These are phyloP conservation scores for Zaprionus camerounensis DNA, from an alignment of 1,140 invertebrate species.

Conservation along the genomic window DNA sequence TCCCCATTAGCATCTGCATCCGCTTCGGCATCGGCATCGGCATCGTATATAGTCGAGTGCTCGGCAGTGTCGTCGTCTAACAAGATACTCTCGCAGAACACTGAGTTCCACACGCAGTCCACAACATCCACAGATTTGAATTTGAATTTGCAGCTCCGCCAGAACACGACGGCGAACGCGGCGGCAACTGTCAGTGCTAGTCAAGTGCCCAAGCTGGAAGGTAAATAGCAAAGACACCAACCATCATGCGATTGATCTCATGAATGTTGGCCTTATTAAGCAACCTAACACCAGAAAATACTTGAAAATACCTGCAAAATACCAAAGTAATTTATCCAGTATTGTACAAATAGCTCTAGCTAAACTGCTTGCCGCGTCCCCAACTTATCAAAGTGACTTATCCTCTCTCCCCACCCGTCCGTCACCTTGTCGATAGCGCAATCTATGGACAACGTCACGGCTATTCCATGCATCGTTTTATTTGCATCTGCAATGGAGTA, in stretches of 20 bases:
- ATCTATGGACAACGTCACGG: not conserved
- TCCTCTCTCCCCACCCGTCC: too few relatives aligned
- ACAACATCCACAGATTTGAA: slow-evolving; percentile 78
- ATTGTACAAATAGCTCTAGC: slow-evolving; percentile 2
- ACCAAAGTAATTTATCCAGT: not conserved
- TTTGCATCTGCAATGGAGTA: slow-evolving; percentile 11
- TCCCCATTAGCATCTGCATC: slow-evolving; percentile 29
- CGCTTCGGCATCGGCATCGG: slow-evolving; percentile 34
- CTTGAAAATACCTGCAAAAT: slow-evolving; percentile 12
- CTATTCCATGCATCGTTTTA: slow-evolving; percentile 9
- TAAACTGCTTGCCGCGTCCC: slow-evolving; percentile 11
- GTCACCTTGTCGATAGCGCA: not conserved
- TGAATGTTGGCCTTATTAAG: not conserved
- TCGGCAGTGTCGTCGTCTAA: slow-evolving; percentile 50
- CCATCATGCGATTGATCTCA: slow-evolving; percentile 15
- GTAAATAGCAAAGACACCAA: slow-evolving; percentile 60
- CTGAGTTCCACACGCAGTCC: slow-evolving; percentile 66
- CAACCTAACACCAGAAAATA: slow-evolving; percentile 10
- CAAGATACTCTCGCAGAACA: slow-evolving; percentile 54
- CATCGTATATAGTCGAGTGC: slow-evolving; percentile 53
- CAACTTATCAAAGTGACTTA: not conserved
- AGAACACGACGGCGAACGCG: slow-evolving; percentile 59
- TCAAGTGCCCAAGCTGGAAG: slow-evolving; percentile 59
- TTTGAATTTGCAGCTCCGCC: slow-evolving; percentile 80
- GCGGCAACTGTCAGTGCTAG: slow-evolving; percentile 28